Conservation (phyloP, 1,140 invertebrate species). For the Monomorium pharaonis region DNA sequence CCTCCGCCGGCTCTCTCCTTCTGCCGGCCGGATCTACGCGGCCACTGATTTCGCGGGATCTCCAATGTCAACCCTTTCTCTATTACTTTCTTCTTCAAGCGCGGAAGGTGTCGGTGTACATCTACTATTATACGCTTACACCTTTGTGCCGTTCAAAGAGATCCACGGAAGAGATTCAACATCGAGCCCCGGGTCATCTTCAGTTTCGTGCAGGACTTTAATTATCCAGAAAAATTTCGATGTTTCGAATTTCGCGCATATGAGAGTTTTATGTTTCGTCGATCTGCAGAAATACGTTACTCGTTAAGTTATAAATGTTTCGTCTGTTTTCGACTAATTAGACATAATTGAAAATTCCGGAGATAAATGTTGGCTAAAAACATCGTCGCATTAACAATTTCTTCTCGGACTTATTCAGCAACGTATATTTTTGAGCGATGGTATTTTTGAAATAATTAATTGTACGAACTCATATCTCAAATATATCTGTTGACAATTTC, state of each 20-base stretch:
- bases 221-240: background rate
- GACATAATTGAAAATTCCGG: background rate
- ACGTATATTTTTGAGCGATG: background rate
- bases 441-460: slow-evolving; percentile 17
- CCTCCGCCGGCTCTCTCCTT: slow-evolving; percentile 12
- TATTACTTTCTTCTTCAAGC: slow-evolving; percentile 51
- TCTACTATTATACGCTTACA: slow-evolving; percentile 7
- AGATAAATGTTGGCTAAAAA: background rate
- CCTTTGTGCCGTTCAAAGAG: slow-evolving; percentile 16
- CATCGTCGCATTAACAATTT: slow-evolving; percentile 1
- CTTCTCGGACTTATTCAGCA: background rate
- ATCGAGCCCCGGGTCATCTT: background rate
- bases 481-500: background rate
- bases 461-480: background rate
- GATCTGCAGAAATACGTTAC: background rate
- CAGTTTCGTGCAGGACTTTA: background rate
- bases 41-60: slow-evolving; percentile 48
- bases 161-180: background rate
- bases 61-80: slow-evolving; percentile 41
- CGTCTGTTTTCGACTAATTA: background rate
- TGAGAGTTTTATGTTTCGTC: background rate
- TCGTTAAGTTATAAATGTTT: background rate
- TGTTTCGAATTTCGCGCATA: background rate
- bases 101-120: slow-evolving; percentile 38
- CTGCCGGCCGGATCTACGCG: slow-evolving; percentile 1